Percentiles rank a stretch among this genome's conserved stretches.
phyloP scores from a whole-genome alignment of 1,140 invertebrate species.

The Drosophila bipectinata region DNA sequence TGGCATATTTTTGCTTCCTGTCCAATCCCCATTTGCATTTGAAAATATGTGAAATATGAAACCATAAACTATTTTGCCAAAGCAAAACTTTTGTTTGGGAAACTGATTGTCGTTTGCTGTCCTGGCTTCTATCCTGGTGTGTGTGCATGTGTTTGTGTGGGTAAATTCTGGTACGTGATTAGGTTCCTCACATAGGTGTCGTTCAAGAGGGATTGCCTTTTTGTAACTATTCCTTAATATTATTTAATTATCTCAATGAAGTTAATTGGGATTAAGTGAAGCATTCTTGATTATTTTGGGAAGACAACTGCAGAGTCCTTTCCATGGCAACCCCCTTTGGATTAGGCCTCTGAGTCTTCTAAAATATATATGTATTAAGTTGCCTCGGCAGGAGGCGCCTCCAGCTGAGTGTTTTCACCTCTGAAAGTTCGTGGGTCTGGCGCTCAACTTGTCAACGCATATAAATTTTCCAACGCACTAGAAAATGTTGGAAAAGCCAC shows the following conservation, averaged over 20 bases:
- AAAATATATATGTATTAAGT: background rate
- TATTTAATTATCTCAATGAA: background rate
- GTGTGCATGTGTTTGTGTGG: background rate
- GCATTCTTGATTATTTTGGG: background rate
- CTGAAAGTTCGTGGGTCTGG: conserved; percentile 1
- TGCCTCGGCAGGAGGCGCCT: conserved; percentile 2
- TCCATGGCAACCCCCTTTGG: background rate
- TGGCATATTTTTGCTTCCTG: background rate
- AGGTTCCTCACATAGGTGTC: background rate
- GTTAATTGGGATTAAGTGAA: background rate
- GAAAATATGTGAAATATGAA: conserved; percentile 17
- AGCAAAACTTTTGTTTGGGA: background rate
- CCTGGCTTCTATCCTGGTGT: background rate
- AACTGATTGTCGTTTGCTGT: conserved; percentile 5
- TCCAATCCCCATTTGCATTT: conserved; percentile 1
- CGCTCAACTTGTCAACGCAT: conserved; percentile 60
- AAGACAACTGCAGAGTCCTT: background rate
- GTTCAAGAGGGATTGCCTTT: background rate
- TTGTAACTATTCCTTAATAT: background rate
- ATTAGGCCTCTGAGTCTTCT: background rate
- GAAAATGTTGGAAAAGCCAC: conserved; percentile 22
- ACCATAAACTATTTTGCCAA: conserved; percentile 11
- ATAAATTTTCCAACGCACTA: conserved; percentile 56
- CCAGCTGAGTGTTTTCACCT: conserved; percentile 21
- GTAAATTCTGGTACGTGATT: conserved; percentile 1